A percentile compares a stretch with the other conserved stretches of the same genome.
These are phyloP conservation scores for Junonia oenone DNA, from an alignment of 2,888 invertebrate species.

Conservation along the genomic window DNA sequence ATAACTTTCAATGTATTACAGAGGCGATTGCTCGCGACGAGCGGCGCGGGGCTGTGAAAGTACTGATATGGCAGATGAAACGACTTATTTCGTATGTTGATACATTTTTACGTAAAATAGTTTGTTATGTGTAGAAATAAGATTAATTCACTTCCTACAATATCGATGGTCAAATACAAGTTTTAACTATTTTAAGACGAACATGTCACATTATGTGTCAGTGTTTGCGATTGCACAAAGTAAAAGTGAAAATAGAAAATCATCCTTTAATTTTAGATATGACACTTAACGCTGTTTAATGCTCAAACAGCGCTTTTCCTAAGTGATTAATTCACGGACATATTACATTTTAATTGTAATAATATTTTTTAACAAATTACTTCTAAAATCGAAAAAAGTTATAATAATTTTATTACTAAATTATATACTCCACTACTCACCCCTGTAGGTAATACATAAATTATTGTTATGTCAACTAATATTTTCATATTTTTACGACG, in stretches of 20 bases:
- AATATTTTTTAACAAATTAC: too few species aligned
- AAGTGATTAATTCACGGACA: too few species aligned
- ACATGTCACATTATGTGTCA: neutral
- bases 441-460: too few species aligned
- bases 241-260: neutral
- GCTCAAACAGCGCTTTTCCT: too few species aligned
- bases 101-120: neutral
- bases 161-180: neutral
- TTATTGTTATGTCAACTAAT: too few species aligned
- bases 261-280: neutral
- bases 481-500: neutral
- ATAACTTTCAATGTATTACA: constrained; percentile 60
- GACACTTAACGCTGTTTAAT: too few species aligned
- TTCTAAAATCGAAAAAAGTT: too few species aligned
- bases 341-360: too few species aligned
- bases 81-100: neutral
- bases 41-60: constrained; percentile 38
- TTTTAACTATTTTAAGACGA: neutral
- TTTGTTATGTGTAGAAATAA: neutral
- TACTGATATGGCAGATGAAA: constrained; percentile 14
- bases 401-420: too few species aligned
- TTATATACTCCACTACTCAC: too few species aligned
- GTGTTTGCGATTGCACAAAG: neutral
- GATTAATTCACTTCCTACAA: neutral
- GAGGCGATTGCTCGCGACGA: constrained; percentile 16